phyloP scores from a whole-genome alignment of 2,113 vertebrate genomes.

The Rhinolophus ferrumequinum region DNA sequence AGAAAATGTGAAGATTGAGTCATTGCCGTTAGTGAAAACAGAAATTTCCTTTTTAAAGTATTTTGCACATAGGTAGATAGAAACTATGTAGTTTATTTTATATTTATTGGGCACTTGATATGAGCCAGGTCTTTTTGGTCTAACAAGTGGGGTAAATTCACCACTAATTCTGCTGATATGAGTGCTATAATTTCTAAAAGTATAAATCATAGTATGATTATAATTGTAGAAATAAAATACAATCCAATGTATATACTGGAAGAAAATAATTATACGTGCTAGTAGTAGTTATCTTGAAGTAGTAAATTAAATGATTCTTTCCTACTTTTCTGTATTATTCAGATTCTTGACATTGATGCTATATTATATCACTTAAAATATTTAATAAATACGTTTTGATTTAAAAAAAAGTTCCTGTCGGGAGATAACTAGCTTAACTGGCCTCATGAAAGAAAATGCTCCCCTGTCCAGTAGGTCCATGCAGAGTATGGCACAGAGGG shows the following conservation, averaged over 20 bases:
- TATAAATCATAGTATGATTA: neutral
- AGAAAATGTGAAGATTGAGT: neutral
- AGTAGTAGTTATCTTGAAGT: neutral
- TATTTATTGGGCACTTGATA: neutral
- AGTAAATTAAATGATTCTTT: neutral
- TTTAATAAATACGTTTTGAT: neutral
- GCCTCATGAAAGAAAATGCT: neutral
- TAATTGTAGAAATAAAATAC: conserved; percentile 2
- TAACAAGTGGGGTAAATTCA: neutral
- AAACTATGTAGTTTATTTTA: neutral
- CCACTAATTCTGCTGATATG: neutral
- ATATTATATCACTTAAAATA: neutral
- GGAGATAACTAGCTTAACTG: neutral
- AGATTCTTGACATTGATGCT: neutral
- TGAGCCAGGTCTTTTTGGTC: neutral
- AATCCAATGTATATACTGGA: neutral
- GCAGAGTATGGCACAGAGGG: neutral
- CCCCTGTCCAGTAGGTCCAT: neutral
- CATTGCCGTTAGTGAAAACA: neutral
- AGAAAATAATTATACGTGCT: neutral
- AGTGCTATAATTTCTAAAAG: neutral
- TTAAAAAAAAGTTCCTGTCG: neutral
- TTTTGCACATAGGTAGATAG: neutral
- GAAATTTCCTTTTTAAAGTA: neutral
- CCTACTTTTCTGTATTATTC: neutral